These are phyloP conservation scores for Helleia helle DNA, from an alignment of 2,888 invertebrate species.

Conservation along the genomic window DNA sequence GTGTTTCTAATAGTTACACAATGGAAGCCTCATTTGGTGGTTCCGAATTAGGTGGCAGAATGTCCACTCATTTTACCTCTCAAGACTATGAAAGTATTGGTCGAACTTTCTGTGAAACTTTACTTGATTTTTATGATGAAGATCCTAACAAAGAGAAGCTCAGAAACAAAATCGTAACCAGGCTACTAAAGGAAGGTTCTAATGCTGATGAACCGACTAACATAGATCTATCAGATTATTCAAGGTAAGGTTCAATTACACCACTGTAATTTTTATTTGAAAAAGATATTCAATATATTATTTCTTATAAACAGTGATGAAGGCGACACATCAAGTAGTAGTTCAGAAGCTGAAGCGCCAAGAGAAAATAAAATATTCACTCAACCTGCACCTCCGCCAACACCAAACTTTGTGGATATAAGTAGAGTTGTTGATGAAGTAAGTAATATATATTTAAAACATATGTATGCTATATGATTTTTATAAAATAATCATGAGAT, in stretches of 20 bases:
- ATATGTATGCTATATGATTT: neutral
- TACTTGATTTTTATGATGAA: constrained; percentile 92
- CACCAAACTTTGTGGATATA: constrained; percentile 75
- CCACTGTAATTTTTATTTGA: too few species aligned
- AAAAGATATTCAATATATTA: constrained; percentile 10
- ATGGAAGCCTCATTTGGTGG: constrained; percentile 97
- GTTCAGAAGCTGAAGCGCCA: constrained; percentile 74
- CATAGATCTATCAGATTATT: constrained; percentile 89
- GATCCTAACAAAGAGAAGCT: constrained; percentile 88
- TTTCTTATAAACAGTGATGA: constrained; percentile 76
- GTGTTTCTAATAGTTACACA: constrained; percentile 94
- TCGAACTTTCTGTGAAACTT: constrained; percentile 92
- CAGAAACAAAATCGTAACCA: constrained; percentile 84
- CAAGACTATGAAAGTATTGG: constrained; percentile 81
- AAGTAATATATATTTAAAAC: constrained; percentile 19
- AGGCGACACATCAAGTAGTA: constrained; percentile 83
- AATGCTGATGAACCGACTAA: constrained; percentile 92
- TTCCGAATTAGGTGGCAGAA: constrained; percentile 85
- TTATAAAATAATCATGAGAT: too few species aligned
- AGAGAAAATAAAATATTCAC: constrained; percentile 68
- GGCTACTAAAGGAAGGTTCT: constrained; percentile 86
- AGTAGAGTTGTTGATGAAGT: constrained; percentile 42
- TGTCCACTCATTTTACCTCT: constrained; percentile 89
- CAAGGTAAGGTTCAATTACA: constrained; percentile 81
- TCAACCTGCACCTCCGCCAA: constrained; percentile 79